Evolutionary conservation across 1,140 invertebrate species (phyloP), one percentile per base, ranked within the genome.

Genomic region (Stenopsyche tienmushanensis): DNA sequence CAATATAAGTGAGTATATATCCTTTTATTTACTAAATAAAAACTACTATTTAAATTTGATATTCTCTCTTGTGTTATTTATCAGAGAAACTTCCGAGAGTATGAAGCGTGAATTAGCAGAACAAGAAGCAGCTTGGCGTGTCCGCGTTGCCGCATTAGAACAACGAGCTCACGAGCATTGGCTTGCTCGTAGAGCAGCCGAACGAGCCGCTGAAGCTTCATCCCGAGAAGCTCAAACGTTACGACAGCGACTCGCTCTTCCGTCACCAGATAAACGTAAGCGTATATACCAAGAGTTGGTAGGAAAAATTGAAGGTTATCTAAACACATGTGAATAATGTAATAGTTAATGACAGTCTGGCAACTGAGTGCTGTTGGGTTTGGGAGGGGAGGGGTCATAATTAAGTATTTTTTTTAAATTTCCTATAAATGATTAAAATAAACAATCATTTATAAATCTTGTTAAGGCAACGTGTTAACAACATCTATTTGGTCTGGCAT

Each of bases 131-230:
- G 85, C 87, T 54, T 86, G 90, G 58, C 91, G 91, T 74, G 84
- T 82, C 50, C 88, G 90, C 69, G 85, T 92, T 69, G 84, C 88
- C 42, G 80, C 84, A 59, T 77, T 90, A 41, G 90, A 93, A 76
- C 87, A 88, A 64, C 88, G 90, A 65, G 84, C 87, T 15, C 90
- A 92, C 72, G 86, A 89, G 71, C 88, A 89, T 72, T 93, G 90
- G 90, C 80, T 92, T 17, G 80, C 85, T 49, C 86, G 88, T 7
- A 81, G 90, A 52, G 88, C 90, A 72, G 85, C 86, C 25, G 87
- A 90, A 73, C 81, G 90, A 23, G 87, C 86, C 66, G 82, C 90
- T 24, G 90, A 92, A 74, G 91, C 92, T 73, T 82, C 86, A 3
- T 84, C 86, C 72, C 84, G 86, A 42, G 90, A 92, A 76, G 85